Percentiles rank a stretch among this genome's conserved stretches.
phyloP scores from a whole-genome alignment of 2,113 vertebrate genomes.

The Pseudopodoces humilis region DNA sequence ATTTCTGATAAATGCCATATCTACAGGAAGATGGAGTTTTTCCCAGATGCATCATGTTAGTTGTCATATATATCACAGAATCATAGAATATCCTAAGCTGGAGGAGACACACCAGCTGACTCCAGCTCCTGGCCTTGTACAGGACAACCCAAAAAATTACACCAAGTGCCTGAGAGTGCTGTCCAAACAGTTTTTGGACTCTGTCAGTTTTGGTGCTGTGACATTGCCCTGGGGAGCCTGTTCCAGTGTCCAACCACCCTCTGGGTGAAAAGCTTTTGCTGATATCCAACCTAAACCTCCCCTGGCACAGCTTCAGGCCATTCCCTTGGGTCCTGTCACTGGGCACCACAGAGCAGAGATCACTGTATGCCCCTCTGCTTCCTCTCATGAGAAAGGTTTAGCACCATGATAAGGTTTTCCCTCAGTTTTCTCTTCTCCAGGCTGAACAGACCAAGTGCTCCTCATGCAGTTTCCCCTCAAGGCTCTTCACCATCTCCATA shows the following conservation, averaged over 20 bases:
- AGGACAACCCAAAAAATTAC: background rate
- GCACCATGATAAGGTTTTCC: background rate
- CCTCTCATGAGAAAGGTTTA: background rate
- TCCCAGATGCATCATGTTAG: background rate
- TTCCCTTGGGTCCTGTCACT: fast-evolving
- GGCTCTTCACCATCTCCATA: background rate
- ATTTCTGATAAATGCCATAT: background rate
- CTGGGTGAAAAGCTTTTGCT: background rate
- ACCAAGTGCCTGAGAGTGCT: background rate
- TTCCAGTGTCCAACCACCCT: background rate
- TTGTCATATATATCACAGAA: background rate
- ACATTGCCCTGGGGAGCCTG: background rate
- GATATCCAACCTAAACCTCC: background rate
- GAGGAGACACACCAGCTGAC: background rate
- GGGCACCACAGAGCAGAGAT: background rate
- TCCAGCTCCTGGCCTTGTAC: background rate
- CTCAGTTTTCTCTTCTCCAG: background rate
- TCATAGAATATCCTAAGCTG: background rate
- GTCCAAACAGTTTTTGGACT: background rate
- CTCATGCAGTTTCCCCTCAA: background rate
- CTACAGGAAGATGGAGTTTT: background rate
- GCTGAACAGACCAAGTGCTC: background rate
- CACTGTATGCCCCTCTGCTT: background rate
- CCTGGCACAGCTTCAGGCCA: background rate
- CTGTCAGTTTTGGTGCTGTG: background rate